Evolutionary conservation across 2,888 invertebrate genomes (phyloP).

Genomic region (Callyntrura sp.): DNA sequence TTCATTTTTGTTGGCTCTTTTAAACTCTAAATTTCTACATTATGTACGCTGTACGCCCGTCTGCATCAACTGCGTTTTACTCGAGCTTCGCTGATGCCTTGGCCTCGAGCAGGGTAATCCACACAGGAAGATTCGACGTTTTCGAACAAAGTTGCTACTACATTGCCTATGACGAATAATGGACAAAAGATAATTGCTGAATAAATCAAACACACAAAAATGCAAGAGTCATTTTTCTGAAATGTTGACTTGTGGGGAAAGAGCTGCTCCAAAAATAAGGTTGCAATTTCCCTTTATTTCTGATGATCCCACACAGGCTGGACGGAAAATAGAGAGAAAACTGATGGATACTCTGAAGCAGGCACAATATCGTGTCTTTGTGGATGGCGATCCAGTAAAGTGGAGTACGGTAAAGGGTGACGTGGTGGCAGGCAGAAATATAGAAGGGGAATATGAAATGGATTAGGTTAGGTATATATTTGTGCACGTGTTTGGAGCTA

Average conservation of each 20-base stretch:
- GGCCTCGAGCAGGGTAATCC: background rate
- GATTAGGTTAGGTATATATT: constrained; percentile 34
- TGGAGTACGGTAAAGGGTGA: constrained; percentile 24
- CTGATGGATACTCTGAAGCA: background rate
- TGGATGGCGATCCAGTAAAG: constrained; percentile 20
- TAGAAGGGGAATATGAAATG: constrained; percentile 22
- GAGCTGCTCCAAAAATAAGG: background rate
- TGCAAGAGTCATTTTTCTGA: background rate
- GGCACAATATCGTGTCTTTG: background rate
- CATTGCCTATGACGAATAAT: background rate
- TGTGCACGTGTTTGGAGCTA: constrained; percentile 13
- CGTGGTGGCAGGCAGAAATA: too few species aligned
- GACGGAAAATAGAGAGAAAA: background rate
- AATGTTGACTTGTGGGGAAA: background rate
- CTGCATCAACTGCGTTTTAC: background rate
- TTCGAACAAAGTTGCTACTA: background rate
- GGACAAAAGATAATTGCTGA: constrained; percentile 29
- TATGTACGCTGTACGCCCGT: background rate
- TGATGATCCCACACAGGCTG: background rate
- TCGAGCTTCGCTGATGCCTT: too few species aligned
- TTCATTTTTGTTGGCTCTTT: constrained; percentile 32
- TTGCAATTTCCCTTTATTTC: background rate
- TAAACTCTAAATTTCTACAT: background rate
- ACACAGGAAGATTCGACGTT: background rate
- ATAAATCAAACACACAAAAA: constrained; percentile 1